A percentile compares a stretch with the other conserved stretches of the same genome.
Evolutionary conservation across 2,797 vertebrate species (phyloP).

Genomic region (Merluccius polli): DNA sequence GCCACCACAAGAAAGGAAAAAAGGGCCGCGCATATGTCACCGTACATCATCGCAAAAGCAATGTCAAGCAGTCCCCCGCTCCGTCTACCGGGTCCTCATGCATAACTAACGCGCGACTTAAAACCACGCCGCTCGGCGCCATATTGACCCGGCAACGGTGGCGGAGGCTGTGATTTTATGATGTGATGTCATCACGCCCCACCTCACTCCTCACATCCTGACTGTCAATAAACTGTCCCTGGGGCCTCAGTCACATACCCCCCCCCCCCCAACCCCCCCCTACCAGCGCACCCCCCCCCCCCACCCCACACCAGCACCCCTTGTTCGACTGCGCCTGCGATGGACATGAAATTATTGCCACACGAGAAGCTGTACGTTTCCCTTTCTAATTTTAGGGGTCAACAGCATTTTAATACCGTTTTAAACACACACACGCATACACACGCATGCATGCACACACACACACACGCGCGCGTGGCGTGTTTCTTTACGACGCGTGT

Average conservation of each 20-base stretch:
- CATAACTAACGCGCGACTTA: slow-evolving; percentile 65
- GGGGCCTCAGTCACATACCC: slow-evolving; percentile 59
- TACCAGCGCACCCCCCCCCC: slow-evolving; percentile 47
- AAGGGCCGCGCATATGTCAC: slow-evolving; percentile 45
- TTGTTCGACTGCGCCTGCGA: slow-evolving; percentile 49
- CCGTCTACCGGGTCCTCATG: slow-evolving; percentile 60
- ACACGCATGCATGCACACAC: too few relatives aligned
- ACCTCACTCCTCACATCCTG: slow-evolving; percentile 54
- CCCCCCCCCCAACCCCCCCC: slow-evolving; percentile 46
- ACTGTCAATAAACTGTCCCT: slow-evolving; percentile 74
- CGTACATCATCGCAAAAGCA: slow-evolving; percentile 66
- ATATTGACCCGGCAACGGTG: slow-evolving; percentile 51
- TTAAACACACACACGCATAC: slow-evolving; percentile 85
- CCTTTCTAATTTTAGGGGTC: slow-evolving; percentile 92
- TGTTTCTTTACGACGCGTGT: slow-evolving; percentile 92
- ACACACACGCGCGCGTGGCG: neutral
- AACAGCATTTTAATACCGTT: slow-evolving; percentile 91
- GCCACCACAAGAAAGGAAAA: too few relatives aligned
- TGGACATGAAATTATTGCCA: slow-evolving; percentile 82
- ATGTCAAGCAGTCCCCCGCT: slow-evolving; percentile 56
- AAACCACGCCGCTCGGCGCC: slow-evolving; percentile 39
- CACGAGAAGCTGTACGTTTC: slow-evolving; percentile 84
- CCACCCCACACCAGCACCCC: slow-evolving; percentile 57
- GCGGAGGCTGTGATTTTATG: slow-evolving; percentile 56
- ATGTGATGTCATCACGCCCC: slow-evolving; percentile 73